Evolutionary conservation across 2,888 invertebrate species (phyloP).

Genomic region (Diaperis boleti): DNA sequence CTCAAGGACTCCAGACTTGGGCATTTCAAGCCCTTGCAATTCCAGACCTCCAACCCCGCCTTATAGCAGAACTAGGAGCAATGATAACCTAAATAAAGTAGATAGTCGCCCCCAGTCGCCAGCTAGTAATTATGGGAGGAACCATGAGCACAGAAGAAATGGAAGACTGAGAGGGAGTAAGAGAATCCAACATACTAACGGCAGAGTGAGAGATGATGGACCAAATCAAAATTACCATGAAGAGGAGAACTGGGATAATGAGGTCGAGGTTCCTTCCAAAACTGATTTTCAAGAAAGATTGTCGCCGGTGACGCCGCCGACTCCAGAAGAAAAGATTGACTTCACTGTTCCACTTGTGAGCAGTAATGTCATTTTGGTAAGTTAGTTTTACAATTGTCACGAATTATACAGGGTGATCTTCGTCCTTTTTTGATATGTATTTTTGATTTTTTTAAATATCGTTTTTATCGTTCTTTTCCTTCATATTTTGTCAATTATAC

Average conservation of each 20-base stretch:
- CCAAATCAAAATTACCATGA: slow-evolving; percentile 38
- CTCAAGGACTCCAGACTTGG: slow-evolving; percentile 67
- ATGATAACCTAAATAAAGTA: slow-evolving; percentile 52
- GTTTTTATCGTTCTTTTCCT: too few species aligned
- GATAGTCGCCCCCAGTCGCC: slow-evolving; percentile 57
- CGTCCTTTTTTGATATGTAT: too few species aligned
- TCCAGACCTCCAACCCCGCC: slow-evolving; percentile 62
- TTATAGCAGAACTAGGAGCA: slow-evolving; percentile 49
- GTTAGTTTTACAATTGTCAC: too few species aligned
- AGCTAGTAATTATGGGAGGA: slow-evolving; percentile 48
- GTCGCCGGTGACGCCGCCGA: slow-evolving; percentile 56
- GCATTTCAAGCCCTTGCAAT: slow-evolving; percentile 57
- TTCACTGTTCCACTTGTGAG: slow-evolving; percentile 42
- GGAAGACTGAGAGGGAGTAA: slow-evolving; percentile 23
- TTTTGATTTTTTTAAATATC: too few species aligned
- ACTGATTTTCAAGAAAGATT: slow-evolving; percentile 27
- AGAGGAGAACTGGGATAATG: slow-evolving; percentile 42
- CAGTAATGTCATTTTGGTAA: slow-evolving; percentile 43
- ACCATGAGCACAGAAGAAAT: slow-evolving; percentile 45
- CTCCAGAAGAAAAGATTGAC: slow-evolving; percentile 44
- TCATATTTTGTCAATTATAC: too few species aligned
- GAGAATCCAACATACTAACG: slow-evolving; percentile 26
- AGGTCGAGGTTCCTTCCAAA: slow-evolving; percentile 45
- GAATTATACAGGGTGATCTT: too few species aligned
- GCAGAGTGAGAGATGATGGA: slow-evolving; percentile 33